Conservation (phyloP, 2,797 vertebrate species). For the Natrix natrix region DNA sequence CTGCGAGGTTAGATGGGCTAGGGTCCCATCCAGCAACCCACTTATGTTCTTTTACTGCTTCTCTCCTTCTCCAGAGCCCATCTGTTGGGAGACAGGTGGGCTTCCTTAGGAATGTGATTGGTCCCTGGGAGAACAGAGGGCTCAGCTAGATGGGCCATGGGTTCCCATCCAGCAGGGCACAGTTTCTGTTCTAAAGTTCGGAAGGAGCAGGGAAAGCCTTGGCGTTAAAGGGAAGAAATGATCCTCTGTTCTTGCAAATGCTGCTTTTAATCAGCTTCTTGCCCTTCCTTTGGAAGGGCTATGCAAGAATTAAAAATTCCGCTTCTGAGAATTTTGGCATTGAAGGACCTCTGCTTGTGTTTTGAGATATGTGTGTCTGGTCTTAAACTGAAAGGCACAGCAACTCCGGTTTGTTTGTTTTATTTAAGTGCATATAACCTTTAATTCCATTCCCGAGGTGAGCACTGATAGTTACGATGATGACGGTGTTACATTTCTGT, state of each 20-base stretch:
- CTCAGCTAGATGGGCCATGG: background rate
- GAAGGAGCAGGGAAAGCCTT: background rate
- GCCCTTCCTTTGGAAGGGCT: background rate
- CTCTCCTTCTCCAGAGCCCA: background rate
- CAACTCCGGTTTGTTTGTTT: background rate
- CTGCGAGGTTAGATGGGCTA: background rate
- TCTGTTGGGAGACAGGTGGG: background rate
- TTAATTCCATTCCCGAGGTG: background rate
- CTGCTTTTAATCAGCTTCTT: background rate
- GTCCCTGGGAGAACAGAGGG: background rate
- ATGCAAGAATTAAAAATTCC: too few species aligned
- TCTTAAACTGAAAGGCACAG: background rate
- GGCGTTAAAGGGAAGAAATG: too few species aligned
- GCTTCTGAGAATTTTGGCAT: background rate
- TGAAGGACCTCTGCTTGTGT: background rate
- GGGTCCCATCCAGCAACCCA: background rate
- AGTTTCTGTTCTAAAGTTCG: background rate
- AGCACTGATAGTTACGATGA: background rate
- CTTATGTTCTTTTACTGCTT: background rate
- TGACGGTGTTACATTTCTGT: background rate
- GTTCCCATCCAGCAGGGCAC: background rate
- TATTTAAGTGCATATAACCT: background rate
- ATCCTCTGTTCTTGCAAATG: background rate
- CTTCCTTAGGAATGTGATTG: background rate
- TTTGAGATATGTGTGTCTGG: background rate